phyloP scores from a whole-genome alignment of 2,888 invertebrate genomes.

The Tetragonisca angustula region DNA sequence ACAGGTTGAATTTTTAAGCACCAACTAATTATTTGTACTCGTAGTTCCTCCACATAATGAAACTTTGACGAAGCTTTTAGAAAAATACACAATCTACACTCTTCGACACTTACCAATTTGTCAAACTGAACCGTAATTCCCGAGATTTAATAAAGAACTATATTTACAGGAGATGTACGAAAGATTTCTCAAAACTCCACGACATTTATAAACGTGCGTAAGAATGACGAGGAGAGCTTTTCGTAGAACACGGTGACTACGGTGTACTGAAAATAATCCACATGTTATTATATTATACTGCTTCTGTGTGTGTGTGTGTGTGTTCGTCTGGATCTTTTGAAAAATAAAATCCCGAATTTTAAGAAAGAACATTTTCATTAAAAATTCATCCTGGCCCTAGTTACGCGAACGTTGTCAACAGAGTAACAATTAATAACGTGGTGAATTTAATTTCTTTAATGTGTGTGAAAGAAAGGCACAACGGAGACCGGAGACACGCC shows the following conservation, averaged over 20 bases:
- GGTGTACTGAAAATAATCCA: conserved; percentile 61
- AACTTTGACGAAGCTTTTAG: not conserved
- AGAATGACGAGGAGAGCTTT: conserved; percentile 42
- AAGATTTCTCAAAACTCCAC: conserved; percentile 14
- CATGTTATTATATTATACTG: conserved; percentile 38
- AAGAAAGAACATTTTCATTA: not conserved
- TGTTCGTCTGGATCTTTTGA: conserved; percentile 19
- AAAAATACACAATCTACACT: not conserved
- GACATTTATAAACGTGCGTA: conserved; percentile 66
- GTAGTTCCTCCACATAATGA: not conserved
- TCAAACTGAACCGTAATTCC: not conserved
- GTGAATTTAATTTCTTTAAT: not conserved
- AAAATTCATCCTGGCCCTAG: not conserved
- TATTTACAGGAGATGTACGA: not conserved
- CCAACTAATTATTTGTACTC: conserved; percentile 1
- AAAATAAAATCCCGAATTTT: conserved; percentile 11
- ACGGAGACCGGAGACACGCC: conserved; percentile 13
- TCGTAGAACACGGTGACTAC: conserved; percentile 40
- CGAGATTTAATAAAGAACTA: not conserved
- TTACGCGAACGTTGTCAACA: not conserved
- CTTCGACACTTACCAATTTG: not conserved
- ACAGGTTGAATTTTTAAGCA: not conserved
- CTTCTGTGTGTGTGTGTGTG: conserved; percentile 21
- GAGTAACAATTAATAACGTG: not conserved
- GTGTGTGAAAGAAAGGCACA: not conserved